Evolutionary conservation across 2,888 invertebrate species (phyloP).

Genomic region (Cryptophagus acutangulus): DNA sequence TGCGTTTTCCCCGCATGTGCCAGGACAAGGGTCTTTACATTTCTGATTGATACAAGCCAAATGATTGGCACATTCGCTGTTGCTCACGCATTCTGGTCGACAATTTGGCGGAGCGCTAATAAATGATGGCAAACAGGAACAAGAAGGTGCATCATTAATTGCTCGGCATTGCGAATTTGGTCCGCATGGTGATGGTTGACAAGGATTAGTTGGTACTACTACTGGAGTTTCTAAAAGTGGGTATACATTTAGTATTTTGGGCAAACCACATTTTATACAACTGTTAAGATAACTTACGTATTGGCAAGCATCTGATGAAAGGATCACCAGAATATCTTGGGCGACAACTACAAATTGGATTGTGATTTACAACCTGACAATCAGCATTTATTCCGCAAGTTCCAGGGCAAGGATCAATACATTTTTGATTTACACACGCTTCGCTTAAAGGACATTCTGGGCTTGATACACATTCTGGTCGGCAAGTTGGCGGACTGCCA

Average conservation of each 20-base stretch:
- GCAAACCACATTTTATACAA: constrained; percentile 3
- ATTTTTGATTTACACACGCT: constrained; percentile 70
- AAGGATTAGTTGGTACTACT: constrained; percentile 43
- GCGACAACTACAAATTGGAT: constrained; percentile 68
- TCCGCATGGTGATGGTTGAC: constrained; percentile 60
- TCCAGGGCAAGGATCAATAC: constrained; percentile 71
- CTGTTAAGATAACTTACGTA: constrained; percentile 34
- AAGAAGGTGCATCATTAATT: constrained; percentile 57
- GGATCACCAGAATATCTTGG: constrained; percentile 64
- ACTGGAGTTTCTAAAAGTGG: constrained; percentile 30
- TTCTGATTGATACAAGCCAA: constrained; percentile 70
- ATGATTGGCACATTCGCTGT: constrained; percentile 64
- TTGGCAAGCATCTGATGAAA: constrained; percentile 54
- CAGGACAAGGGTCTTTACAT: constrained; percentile 65
- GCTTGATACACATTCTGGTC: constrained; percentile 67
- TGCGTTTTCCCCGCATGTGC: constrained; percentile 54
- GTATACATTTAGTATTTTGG: background rate
- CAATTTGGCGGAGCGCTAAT: constrained; percentile 71
- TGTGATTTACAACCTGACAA: constrained; percentile 70
- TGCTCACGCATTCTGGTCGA: constrained; percentile 71
- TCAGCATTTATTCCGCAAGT: constrained; percentile 67
- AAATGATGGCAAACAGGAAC: constrained; percentile 67
- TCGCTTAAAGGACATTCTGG: constrained; percentile 63
- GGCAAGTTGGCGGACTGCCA: constrained; percentile 68
- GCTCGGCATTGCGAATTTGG: constrained; percentile 63